Evolutionary conservation across 2,113 vertebrate genomes (phyloP).

Genomic region (Ophiodon elongatus): DNA sequence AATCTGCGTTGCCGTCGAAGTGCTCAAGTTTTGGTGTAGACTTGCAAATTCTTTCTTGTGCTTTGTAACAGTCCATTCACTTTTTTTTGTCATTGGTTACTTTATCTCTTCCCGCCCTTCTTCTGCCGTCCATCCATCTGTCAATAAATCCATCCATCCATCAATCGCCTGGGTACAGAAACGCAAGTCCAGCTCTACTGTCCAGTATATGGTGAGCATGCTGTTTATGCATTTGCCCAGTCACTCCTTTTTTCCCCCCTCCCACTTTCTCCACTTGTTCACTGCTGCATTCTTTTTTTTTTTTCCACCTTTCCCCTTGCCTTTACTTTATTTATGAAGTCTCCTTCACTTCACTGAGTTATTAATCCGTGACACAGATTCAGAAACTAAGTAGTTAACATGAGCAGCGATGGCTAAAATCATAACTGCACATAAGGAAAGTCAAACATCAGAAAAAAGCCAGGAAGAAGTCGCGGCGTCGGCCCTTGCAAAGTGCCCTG

Average conservation of each 20-base stretch:
- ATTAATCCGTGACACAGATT: background rate
- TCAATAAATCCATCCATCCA: conserved; percentile 56
- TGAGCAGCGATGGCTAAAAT: background rate
- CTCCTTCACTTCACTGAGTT: conserved; percentile 6
- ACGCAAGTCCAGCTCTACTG: conserved; percentile 87
- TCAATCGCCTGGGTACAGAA: conserved; percentile 80
- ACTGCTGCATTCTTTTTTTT: background rate
- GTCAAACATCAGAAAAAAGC: background rate
- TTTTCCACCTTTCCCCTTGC: background rate
- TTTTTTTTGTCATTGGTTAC: conserved; percentile 52
- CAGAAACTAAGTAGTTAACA: background rate
- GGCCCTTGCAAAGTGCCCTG: background rate
- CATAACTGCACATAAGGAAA: background rate
- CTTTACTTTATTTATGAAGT: background rate
- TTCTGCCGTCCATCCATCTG: conserved; percentile 35
- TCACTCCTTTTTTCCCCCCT: conserved; percentile 3
- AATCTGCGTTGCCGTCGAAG: background rate
- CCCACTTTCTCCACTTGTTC: background rate
- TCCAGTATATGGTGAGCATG: conserved; percentile 86
- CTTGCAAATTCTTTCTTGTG: conserved; percentile 22
- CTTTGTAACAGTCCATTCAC: conserved; percentile 49
- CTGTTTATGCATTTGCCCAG: conserved; percentile 48
- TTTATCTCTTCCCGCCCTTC: conserved; percentile 28
- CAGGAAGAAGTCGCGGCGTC: background rate
- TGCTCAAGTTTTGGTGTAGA: conserved; percentile 13